phyloP scores from a whole-genome alignment of 1,140 invertebrate genomes.

The Drosophila sulfurigaster region DNA sequence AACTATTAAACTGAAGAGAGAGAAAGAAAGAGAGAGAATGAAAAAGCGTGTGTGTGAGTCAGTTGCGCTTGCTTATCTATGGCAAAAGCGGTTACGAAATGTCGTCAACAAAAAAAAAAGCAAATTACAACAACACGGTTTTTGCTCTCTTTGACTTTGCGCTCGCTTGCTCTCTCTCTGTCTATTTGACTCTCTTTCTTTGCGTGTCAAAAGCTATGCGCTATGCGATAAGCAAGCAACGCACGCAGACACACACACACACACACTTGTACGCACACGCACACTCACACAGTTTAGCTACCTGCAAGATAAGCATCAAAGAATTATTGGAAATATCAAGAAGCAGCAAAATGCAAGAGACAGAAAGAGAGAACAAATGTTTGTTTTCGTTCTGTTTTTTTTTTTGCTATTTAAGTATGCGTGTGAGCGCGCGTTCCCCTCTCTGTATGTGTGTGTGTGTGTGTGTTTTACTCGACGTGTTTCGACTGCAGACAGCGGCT shows the following conservation, averaged over 20 bases:
- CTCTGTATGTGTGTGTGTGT: background rate
- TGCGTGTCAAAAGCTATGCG: conserved; percentile 5
- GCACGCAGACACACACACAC: conserved; percentile 31
- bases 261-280: too few relatives aligned
- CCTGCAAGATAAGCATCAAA: conserved; percentile 47
- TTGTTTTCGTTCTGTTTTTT: conserved; percentile 10
- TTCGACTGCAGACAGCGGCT: conserved; percentile 53
- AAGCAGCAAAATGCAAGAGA: background rate
- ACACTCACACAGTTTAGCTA: background rate
- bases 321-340: conserved; percentile 47
- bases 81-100: conserved; percentile 38
- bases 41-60: conserved; percentile 22
- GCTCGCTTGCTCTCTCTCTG: conserved; percentile 10
- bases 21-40: background rate
- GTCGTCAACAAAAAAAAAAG: conserved; percentile 19
- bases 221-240: conserved; percentile 18
- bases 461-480: conserved; percentile 51
- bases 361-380: conserved; percentile 22
- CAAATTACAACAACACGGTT: background rate
- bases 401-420: conserved; percentile 53
- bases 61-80: conserved; percentile 41
- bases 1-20: background rate
- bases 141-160: conserved; percentile 23
- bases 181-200: background rate
- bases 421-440: conserved; percentile 22